These are phyloP conservation scores for Hydrozoanthus tunicans DNA, from an alignment of 64 coral and sea anemone species.

Conservation along the genomic window DNA sequence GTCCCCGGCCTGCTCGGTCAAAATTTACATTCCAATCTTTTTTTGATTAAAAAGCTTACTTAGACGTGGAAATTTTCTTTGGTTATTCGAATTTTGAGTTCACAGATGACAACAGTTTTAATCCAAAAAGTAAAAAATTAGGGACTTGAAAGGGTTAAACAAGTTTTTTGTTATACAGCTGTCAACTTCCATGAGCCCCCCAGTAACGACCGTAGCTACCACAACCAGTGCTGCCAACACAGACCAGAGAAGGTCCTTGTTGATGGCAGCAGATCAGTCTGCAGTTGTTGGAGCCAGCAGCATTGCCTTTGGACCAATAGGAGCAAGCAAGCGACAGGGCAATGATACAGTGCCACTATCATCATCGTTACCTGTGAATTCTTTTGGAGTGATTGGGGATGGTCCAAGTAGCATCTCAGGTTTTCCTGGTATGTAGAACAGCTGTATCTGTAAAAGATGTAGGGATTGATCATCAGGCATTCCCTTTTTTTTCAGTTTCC, in stretches of 20 bases:
- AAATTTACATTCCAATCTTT: too few species aligned
- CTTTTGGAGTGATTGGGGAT: conserved; percentile 89
- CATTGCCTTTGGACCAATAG: conserved; percentile 43
- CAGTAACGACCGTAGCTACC: conserved; percentile 72
- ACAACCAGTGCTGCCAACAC: conserved; percentile 81
- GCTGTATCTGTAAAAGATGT: background rate
- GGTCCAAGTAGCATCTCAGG: conserved; percentile 46
- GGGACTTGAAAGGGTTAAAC: background rate
- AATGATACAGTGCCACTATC: background rate
- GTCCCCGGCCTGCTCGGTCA: too few species aligned
- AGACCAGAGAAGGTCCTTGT: conserved; percentile 43
- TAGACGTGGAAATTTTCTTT: too few species aligned
- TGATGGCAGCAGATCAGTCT: conserved; percentile 2
- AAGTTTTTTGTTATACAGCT: background rate
- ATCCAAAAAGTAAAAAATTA: too few species aligned
- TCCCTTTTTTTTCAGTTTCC: too few species aligned
- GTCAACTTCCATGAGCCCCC: conserved; percentile 16
- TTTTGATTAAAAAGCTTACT: too few species aligned
- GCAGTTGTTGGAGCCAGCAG: background rate
- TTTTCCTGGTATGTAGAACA: conserved; percentile 57
- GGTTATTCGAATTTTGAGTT: too few species aligned
- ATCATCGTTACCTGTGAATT: conserved; percentile 48
- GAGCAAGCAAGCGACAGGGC: conserved; percentile 22
- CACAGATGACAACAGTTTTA: too few species aligned
- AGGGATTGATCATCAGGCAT: background rate